Evolutionary conservation across 1,140 invertebrate species (phyloP).

Genomic region (Propsilocerus akamusi): DNA sequence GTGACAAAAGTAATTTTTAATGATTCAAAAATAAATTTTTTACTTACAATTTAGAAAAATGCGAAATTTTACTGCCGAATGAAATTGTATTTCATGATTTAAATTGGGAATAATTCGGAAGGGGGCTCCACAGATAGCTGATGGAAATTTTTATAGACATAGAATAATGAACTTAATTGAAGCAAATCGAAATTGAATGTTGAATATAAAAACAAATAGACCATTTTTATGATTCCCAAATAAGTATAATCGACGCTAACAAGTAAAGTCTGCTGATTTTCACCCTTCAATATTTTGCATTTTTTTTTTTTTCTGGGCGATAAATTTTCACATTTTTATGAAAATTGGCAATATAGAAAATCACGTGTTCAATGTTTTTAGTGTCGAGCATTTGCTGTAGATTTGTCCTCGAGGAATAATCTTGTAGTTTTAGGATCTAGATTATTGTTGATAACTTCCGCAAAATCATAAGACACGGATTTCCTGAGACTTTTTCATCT

Average conservation of each 20-base stretch:
- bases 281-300: neutral
- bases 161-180: neutral
- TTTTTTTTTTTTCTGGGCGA: neutral
- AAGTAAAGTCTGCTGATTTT: neutral
- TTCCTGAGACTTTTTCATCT: too few relatives aligned
- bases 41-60: too few relatives aligned
- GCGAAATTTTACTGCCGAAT: too few relatives aligned
- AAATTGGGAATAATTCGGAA: too few relatives aligned
- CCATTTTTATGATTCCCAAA: neutral
- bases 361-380: neutral
- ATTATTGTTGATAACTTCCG: neutral
- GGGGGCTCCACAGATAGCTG: too few relatives aligned
- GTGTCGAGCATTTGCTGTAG: too few relatives aligned
- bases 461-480: neutral
- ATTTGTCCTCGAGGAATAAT: too few relatives aligned
- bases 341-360: neutral
- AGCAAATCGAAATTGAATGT: neutral
- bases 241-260: neutral
- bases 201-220: constrained; percentile 4
- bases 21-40: too few relatives aligned
- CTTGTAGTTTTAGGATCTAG: neutral
- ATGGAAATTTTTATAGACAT: too few relatives aligned
- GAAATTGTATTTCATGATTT: too few relatives aligned
- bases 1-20: too few relatives aligned
- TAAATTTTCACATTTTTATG: neutral